Base-by-base conservation (phyloP, 2,797 vertebrate species). In the Sciurus vulgaris region DNA sequence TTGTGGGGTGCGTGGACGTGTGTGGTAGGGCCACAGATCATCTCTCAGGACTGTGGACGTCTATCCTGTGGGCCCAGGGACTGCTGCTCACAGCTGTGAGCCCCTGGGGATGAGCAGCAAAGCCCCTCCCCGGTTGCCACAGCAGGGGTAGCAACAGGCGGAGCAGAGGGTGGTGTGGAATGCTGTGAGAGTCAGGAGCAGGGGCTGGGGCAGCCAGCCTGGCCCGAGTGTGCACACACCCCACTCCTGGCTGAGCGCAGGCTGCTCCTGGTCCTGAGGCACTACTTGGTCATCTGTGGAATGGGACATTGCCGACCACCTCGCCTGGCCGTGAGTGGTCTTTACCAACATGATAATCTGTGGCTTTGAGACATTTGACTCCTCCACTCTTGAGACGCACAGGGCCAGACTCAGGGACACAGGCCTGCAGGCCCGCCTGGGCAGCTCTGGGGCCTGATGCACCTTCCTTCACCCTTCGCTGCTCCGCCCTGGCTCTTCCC, bases 261-360 rank as follows among this genome's bases (percentile, higher is more conserved):
- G n/a, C 5, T 20, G 18, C 67, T 69, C n/a, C n/a, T 69, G n/a
- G 7, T 69, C n/a, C 67, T 20, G n/a, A 69, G 65, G 67, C 17
- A 20, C 5, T 0, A 7, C 14, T 69, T 35, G 38, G 5, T 74
- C 41, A 44, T 72, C 35, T 12, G 11, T 73, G 38, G 41, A 38
- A 13, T 4, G 7, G 13, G 6, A 24, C 41, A 14, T 7, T 1
- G 11, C 28, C 41, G 44, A 11, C 5, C 2, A 14, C 26, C 24
- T 12, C 26, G 11, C 41, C 72, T 44, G 35, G 70, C 41, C 30
- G 24, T 7, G 61, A 30, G 61, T 9, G 61, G 61, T 30, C 61
- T 63, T 63, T 38, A 38, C 38, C 11, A 63, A 30, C 5, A n/a
- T 9, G 8, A 69, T 9, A 2, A 35, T 35, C 7, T 69, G 67